Percentiles rank a stretch among this genome's conserved stretches.
Evolutionary conservation across 2,888 invertebrate species (phyloP).

Genomic region (Cheilosia vernalis): DNA sequence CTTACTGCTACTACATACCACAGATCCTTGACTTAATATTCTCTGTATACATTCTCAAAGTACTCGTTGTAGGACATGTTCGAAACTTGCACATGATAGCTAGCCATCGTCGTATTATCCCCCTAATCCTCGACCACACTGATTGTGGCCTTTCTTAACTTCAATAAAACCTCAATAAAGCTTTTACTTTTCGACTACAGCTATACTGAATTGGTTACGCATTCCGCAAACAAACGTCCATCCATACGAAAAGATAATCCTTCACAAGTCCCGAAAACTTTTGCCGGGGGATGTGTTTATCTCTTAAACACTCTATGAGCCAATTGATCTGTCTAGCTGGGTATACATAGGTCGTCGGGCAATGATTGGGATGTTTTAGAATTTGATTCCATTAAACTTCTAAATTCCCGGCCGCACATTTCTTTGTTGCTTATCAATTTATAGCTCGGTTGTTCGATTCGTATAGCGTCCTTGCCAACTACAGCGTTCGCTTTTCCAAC

Average conservation of each 20-base stretch:
- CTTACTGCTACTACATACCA: too few species aligned
- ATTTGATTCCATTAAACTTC: slow-evolving; percentile 29
- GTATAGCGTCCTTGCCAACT: background rate
- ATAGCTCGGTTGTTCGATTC: slow-evolving; percentile 39
- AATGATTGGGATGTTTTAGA: background rate
- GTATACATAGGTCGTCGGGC: background rate
- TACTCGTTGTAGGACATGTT: slow-evolving; percentile 1
- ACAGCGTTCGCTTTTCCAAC: background rate
- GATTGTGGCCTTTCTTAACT: slow-evolving; percentile 41
- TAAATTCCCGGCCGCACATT: slow-evolving; percentile 30
- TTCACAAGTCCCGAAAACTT: slow-evolving; percentile 36
- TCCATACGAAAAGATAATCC: background rate
- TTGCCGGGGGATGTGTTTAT: slow-evolving; percentile 45
- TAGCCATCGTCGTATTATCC: slow-evolving; percentile 33
- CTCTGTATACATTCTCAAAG: background rate
- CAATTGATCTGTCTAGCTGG: slow-evolving; percentile 45
- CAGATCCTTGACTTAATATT: too few species aligned
- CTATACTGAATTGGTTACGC: slow-evolving; percentile 11
- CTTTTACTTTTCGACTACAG: slow-evolving; percentile 26
- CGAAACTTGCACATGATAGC: slow-evolving; percentile 26
- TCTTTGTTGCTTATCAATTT: slow-evolving; percentile 51
- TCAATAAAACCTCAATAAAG: slow-evolving; percentile 58
- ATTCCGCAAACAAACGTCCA: background rate
- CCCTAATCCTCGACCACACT: background rate
- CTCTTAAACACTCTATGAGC: slow-evolving; percentile 48